Base-by-base conservation (phyloP, 2,888 invertebrate genomes). In the Chloroclysta siterata region DNA sequence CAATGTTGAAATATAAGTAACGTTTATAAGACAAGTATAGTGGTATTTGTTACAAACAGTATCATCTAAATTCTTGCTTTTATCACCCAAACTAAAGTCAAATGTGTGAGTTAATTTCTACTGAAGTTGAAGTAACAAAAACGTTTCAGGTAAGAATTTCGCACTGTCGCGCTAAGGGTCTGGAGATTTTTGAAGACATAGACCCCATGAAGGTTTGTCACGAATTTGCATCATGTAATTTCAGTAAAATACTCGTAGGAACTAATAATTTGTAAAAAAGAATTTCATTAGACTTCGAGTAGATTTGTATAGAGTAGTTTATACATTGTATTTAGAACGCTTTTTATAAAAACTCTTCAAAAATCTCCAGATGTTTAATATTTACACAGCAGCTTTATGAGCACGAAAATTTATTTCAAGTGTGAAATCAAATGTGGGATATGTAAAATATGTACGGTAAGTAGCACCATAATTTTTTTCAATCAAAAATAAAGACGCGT, bases 171-270 rank as follows among this genome's bases (percentile, higher is more conserved):
- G 70, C 79, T 82, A 89, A 82, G 84, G 82, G 79, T 88, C 83
- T 83, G 86, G 88, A 86, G 85, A 69, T 84, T 90, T 88, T 82
- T 82, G 83, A 82, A 88, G 90, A 91, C 77, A 88, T 90, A 81
- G 74, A 84, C 74, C 85, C 90, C 59, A 69, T 60, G 70, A 77
- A 89, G 88, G 90, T 90, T 87, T 82, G 89, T 90, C 62, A 61
- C 63, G 68, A 70, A 72, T 72, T 68, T 66, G 62, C 71, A 71
- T 69, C 73, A 60, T 60, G 63, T 69, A 61, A 65, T 60, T 63
- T 52, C 48, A 63, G 53, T 71, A 58, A 60, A 36, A 28, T 36
- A 52, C 14, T 11, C 29, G 8, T 60, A 59, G 39, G 29, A 14
- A 46, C 0, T 14, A 15, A 15, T 22, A 8, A 33, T 14, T 50